Conservation (phyloP, 2,113 vertebrate species). For the Monarcha castaneiventris region DNA sequence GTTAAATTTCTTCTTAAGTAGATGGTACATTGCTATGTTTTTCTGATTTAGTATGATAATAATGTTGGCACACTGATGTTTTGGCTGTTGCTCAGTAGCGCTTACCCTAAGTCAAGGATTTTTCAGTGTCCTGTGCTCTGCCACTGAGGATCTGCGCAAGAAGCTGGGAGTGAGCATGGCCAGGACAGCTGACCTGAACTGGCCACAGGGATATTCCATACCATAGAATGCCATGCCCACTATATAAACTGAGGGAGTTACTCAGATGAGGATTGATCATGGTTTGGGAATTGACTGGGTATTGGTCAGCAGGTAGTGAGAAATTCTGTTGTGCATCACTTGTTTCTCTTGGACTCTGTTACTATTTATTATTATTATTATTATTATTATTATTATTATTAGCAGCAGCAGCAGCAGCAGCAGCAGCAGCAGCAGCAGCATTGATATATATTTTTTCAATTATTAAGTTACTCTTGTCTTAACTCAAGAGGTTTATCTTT, state of each 20-base stretch:
- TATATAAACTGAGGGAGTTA: background rate
- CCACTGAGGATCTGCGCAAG: background rate
- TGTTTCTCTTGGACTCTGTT: background rate
- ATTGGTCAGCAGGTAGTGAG: background rate
- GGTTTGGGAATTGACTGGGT: background rate
- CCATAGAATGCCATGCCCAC: background rate
- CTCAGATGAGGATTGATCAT: background rate
- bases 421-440: background rate
- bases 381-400: no score
- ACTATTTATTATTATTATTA: no score
- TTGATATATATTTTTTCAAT: background rate
- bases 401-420: no score
- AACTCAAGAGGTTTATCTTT: background rate
- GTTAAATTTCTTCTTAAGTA: background rate
- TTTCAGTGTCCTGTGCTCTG: background rate
- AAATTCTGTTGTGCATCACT: background rate
- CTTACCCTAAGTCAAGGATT: background rate
- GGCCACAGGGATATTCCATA: background rate
- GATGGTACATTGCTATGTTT: background rate
- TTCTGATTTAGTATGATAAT: background rate
- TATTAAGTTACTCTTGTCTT: background rate
- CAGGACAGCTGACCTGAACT: background rate
- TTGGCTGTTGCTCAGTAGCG: background rate
- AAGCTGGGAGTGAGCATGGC: background rate
- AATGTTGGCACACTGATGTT: background rate